phyloP scores from a whole-genome alignment of 2,797 vertebrate species.

The Eospalax fontanierii region DNA sequence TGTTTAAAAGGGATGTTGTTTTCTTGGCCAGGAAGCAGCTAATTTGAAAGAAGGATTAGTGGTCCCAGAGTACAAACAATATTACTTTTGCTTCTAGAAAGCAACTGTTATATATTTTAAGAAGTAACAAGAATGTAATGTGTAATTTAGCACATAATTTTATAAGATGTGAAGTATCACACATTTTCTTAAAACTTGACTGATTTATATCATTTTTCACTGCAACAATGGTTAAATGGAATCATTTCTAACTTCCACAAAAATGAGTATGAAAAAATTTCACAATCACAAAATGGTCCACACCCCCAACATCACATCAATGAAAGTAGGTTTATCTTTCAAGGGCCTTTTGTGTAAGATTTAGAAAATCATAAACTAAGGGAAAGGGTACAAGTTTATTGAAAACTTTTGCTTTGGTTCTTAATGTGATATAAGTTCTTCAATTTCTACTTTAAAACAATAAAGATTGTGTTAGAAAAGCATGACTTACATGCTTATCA shows the following conservation, averaged over 20 bases:
- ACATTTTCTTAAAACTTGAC: background rate
- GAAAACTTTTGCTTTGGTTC: background rate
- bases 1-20: background rate
- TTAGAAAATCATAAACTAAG: background rate
- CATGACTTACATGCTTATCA: background rate
- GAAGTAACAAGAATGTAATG: background rate
- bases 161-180: background rate
- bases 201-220: background rate
- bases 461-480: background rate
- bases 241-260: background rate
- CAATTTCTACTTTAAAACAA: background rate
- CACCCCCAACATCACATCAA: background rate
- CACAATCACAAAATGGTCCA: background rate
- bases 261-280: background rate
- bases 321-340: background rate
- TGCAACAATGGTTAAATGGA: constrained; percentile 6
- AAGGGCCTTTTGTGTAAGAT: background rate
- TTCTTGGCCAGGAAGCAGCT: constrained; percentile 31
- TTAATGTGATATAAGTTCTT: background rate
- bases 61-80: background rate
- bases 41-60: background rate
- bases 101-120: background rate
- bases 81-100: constrained; percentile 1
- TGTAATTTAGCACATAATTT: too few species aligned
- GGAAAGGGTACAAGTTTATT: background rate